Percentiles rank a stretch among this genome's conserved stretches.
phyloP scores from a whole-genome alignment of 1,140 invertebrate species.

The Bombus terrestris region DNA sequence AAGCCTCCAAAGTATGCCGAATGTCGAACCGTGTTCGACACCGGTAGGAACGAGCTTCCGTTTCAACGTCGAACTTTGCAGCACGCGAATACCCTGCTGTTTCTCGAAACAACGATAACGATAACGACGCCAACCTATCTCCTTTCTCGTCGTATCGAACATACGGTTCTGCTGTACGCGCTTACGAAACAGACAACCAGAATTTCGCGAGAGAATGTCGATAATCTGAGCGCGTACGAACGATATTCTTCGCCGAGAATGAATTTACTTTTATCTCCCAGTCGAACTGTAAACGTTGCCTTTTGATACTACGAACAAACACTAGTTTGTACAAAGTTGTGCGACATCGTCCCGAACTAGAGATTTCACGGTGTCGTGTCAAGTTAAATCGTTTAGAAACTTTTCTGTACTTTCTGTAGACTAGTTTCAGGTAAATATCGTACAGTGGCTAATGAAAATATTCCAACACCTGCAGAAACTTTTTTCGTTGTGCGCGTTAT shows the following conservation, averaged over 20 bases:
- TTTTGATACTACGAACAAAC: not conserved
- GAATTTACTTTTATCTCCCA: not conserved
- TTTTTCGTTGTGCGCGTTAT: no score
- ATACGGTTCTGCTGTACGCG: no score
- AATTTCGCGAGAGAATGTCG: not conserved
- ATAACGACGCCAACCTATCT: slow-evolving; percentile 19
- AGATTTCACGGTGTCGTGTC: not conserved
- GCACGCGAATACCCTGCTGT: not conserved
- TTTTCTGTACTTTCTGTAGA: no score
- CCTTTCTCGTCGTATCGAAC: not conserved
- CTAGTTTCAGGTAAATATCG: no score
- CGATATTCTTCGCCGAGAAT: not conserved
- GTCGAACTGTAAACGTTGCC: not conserved
- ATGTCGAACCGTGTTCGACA: not conserved
- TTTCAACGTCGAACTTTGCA: slow-evolving; percentile 4
- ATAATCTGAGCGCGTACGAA: not conserved
- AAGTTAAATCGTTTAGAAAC: not conserved
- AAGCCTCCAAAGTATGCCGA: not conserved
- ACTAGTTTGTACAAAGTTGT: not conserved
- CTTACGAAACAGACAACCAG: no score
- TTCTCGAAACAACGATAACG: slow-evolving; percentile 21
- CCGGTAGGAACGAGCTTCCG: not conserved
- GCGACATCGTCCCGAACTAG: not conserved
- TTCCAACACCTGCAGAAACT: not conserved
- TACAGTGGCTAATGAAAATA: not conserved